phyloP scores from a whole-genome alignment of 2,888 invertebrate genomes.

The Drymonia ruficornis region DNA sequence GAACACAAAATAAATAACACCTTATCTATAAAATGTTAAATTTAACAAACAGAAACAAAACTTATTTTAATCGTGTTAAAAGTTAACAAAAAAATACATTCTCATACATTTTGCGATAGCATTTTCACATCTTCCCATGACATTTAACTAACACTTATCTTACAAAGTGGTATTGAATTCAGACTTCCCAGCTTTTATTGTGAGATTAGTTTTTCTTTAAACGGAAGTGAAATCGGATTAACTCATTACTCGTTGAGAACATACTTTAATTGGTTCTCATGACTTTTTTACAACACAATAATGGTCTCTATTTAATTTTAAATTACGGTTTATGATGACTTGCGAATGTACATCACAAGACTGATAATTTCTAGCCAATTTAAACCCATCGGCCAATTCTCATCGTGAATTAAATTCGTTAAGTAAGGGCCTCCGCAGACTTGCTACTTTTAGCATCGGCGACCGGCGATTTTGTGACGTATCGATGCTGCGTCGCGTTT shows the following conservation, averaged over 20 bases:
- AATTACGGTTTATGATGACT: too few relatives aligned
- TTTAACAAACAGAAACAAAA: background rate
- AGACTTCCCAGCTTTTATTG: background rate
- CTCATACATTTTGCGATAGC: constrained; percentile 3
- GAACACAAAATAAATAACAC: background rate
- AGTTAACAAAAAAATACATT: background rate
- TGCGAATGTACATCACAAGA: too few relatives aligned
- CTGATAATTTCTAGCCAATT: too few relatives aligned
- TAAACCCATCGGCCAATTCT: too few relatives aligned
- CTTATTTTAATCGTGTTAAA: too few relatives aligned
- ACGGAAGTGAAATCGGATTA: background rate
- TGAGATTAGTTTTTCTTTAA: background rate
- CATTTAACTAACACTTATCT: constrained; percentile 2
- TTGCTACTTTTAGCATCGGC: too few relatives aligned
- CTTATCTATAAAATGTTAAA: background rate
- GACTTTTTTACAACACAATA: background rate
- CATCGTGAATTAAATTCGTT: too few relatives aligned
- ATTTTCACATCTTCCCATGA: background rate
- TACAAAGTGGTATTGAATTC: constrained; percentile 1
- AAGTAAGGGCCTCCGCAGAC: too few relatives aligned
- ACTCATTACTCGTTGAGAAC: background rate
- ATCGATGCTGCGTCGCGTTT: too few relatives aligned
- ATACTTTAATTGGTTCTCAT: background rate
- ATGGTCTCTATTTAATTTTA: background rate
- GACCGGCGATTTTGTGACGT: too few relatives aligned